Conservation (phyloP, 2,113 vertebrate genomes). For the Rana temporaria region DNA sequence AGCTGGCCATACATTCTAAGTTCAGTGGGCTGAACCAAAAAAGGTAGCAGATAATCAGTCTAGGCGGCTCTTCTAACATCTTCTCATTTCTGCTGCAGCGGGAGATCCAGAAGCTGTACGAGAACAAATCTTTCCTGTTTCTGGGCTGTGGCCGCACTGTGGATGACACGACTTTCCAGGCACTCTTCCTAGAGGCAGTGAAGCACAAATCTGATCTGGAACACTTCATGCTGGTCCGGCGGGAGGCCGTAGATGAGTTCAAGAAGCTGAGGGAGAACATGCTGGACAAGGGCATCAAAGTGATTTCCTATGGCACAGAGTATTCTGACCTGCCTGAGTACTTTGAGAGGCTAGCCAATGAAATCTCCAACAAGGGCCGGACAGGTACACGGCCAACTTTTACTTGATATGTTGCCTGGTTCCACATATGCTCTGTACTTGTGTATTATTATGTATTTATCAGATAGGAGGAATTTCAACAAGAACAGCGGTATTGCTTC, state of each 20-base stretch:
- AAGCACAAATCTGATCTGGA: slow-evolving; percentile 95
- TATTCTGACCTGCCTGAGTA: slow-evolving; percentile 91
- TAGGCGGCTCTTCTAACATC: too few species aligned
- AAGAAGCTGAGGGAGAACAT: slow-evolving; percentile 95
- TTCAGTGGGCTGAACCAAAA: too few species aligned
- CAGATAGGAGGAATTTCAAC: too few species aligned
- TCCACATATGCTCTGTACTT: too few species aligned
- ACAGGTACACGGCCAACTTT: slow-evolving; percentile 63
- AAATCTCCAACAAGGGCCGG: slow-evolving; percentile 81
- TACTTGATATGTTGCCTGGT: too few species aligned
- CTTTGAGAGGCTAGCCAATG: slow-evolving; percentile 85
- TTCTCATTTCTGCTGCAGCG: slow-evolving; percentile 72
- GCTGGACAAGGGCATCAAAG: slow-evolving; percentile 96
- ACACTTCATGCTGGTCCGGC: slow-evolving; percentile 94
- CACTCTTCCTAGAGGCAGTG: slow-evolving; percentile 93
- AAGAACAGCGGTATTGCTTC: too few species aligned
- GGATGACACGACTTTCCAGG: slow-evolving; percentile 97
- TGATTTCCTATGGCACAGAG: slow-evolving; percentile 92
- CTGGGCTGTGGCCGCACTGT: slow-evolving; percentile 94
- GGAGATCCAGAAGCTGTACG: slow-evolving; percentile 96
- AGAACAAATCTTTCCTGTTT: slow-evolving; percentile 95
- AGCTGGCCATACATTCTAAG: too few species aligned
- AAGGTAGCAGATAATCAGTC: too few species aligned
- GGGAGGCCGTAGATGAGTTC: slow-evolving; percentile 91
- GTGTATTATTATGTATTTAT: too few species aligned